Evolutionary conservation across 1,140 invertebrate species (phyloP).

Genomic region (Rhizoglyphus robini): DNA sequence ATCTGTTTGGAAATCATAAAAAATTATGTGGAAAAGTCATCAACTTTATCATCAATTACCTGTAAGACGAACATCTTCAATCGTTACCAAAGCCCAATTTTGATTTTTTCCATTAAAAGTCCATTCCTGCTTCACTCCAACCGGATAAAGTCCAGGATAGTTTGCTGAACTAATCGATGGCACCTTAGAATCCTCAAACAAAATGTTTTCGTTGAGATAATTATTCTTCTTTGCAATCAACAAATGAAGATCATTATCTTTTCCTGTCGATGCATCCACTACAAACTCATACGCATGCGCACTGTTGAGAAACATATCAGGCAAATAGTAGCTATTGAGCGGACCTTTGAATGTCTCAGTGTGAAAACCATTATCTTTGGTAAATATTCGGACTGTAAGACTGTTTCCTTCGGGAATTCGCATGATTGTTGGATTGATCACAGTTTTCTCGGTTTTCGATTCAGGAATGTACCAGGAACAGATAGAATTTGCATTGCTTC

Average conservation of each 20-base stretch:
- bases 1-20: background rate
- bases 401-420: background rate
- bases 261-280: background rate
- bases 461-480: background rate
- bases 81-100: background rate
- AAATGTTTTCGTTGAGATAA: background rate
- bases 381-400: background rate
- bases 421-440: background rate
- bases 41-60: background rate
- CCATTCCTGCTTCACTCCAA: background rate
- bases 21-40: background rate
- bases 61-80: background rate
- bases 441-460: background rate
- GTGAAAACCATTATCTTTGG: background rate
- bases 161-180: background rate
- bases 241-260: background rate
- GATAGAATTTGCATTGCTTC: background rate
- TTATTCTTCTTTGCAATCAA: background rate
- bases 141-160: constrained; percentile 1
- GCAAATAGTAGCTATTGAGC: background rate
- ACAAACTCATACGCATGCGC: too few species aligned
- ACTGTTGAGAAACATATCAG: background rate
- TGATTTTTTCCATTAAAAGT: background rate
- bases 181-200: background rate
- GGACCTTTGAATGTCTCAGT: background rate